phyloP scores from a whole-genome alignment of 2,888 invertebrate species.

The Drosophila neoperkinsi region DNA sequence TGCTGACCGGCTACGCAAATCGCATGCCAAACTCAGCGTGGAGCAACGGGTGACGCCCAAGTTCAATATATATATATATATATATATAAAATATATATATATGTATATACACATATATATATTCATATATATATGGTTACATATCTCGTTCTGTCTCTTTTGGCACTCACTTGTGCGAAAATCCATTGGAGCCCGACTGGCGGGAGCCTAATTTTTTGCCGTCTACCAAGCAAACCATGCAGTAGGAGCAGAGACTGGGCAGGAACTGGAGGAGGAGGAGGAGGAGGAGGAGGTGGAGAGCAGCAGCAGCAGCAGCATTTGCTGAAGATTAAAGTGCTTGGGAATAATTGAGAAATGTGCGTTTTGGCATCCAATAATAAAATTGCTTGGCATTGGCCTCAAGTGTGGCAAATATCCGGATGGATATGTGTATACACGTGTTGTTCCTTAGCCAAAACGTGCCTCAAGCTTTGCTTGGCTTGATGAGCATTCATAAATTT shows the following conservation, averaged over 20 bases:
- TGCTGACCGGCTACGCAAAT: constrained; percentile 51
- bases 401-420: constrained; percentile 23
- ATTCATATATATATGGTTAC: constrained; percentile 7
- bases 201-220: constrained; percentile 86
- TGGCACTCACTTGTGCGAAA: constrained; percentile 80
- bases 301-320: constrained; percentile 16
- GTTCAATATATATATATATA: constrained; percentile 28
- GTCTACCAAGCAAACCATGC: constrained; percentile 24
- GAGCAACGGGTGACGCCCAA: constrained; percentile 64
- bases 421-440: background rate
- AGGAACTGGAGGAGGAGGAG: background rate
- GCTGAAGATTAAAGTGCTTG: constrained; percentile 25
- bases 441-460: background rate
- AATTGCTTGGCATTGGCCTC: constrained; percentile 65
- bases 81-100: constrained; percentile 20
- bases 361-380: constrained; percentile 70
- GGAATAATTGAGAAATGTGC: constrained; percentile 17
- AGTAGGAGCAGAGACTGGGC: background rate
- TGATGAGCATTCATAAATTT: constrained; percentile 22
- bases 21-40: constrained; percentile 63
- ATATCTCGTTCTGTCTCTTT: constrained; percentile 62
- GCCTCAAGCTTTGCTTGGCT: constrained; percentile 24
- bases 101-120: background rate
- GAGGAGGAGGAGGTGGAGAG: background rate
- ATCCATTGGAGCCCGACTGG: constrained; percentile 86